These are phyloP conservation scores for Eunapius fragilis DNA, from an alignment of 37 sponge, comb jelly and placozoan genomes.

Conservation along the genomic window DNA sequence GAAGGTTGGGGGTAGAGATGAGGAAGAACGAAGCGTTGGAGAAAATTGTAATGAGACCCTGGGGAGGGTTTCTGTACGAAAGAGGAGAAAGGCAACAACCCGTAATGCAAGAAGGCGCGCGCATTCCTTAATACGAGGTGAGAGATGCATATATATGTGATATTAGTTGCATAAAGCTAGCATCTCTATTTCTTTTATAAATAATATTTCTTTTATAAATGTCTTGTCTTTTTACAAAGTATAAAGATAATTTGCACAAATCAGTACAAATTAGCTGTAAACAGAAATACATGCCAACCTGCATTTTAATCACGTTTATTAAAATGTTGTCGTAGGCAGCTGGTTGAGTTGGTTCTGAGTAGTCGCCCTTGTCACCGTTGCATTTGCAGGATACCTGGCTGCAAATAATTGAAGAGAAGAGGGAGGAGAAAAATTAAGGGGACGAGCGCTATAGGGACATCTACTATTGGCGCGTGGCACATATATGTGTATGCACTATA, in stretches of 20 bases:
- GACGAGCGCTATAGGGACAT: too few relatives aligned
- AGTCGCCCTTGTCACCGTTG: not conserved
- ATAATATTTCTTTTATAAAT: too few relatives aligned
- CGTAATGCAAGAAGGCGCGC: not conserved
- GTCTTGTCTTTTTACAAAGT: too few relatives aligned
- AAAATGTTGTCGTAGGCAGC: not conserved
- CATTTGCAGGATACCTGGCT: not conserved
- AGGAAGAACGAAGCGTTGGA: not conserved
- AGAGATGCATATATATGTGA: not conserved
- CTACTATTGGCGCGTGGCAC: too few relatives aligned
- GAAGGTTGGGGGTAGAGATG: not conserved
- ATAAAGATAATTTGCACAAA: too few relatives aligned
- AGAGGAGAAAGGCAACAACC: not conserved
- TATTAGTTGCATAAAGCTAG: too few relatives aligned
- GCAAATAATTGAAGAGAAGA: not conserved
- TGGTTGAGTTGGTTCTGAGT: not conserved
- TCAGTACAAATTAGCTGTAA: too few relatives aligned
- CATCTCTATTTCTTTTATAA: too few relatives aligned
- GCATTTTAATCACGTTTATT: not conserved
- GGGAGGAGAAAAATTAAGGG: not conserved
- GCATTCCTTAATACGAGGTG: too few relatives aligned
- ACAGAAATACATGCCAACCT: not conserved
- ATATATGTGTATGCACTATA: too few relatives aligned
- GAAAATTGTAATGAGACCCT: not conserved
- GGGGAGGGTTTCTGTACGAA: not conserved